Percentiles rank a stretch among this genome's conserved stretches.
Evolutionary conservation across 2,797 vertebrate species (phyloP).

Genomic region (Rhodeus uyekii): DNA sequence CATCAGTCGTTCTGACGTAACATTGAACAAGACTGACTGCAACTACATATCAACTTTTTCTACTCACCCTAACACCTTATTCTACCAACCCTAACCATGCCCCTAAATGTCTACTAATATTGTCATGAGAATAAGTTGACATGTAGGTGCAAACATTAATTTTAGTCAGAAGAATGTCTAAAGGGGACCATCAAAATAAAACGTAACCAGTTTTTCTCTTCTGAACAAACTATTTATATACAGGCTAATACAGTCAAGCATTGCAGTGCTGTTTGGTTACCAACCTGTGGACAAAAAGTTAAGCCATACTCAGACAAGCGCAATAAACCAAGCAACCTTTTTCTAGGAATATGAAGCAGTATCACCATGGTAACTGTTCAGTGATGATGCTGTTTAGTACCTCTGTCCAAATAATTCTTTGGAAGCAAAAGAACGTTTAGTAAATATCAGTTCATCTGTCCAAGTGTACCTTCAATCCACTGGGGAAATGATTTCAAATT

Average conservation of each 20-base stretch:
- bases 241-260: neutral
- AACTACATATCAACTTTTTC: neutral
- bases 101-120: neutral
- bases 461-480: neutral
- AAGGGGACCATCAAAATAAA: neutral
- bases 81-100: neutral
- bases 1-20: no score
- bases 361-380: conserved; percentile 34
- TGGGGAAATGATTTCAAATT: neutral
- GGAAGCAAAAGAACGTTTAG: conserved; percentile 13
- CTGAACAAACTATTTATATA: neutral
- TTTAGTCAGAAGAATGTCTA: neutral
- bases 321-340: conserved; percentile 24
- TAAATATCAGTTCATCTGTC: conserved; percentile 32
- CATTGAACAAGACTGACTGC: no score
- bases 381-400: conserved; percentile 11
- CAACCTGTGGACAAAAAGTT: neutral
- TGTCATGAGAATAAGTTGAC: neutral
- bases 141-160: neutral
- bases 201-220: neutral
- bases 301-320: conserved; percentile 4
- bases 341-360: conserved; percentile 23
- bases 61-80: neutral
- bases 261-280: conserved; percentile 27
- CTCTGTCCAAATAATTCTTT: conserved; percentile 39